These are phyloP conservation scores for Callyntrura guangdongensis DNA, from an alignment of 2,888 invertebrate genomes.

Conservation along the genomic window DNA sequence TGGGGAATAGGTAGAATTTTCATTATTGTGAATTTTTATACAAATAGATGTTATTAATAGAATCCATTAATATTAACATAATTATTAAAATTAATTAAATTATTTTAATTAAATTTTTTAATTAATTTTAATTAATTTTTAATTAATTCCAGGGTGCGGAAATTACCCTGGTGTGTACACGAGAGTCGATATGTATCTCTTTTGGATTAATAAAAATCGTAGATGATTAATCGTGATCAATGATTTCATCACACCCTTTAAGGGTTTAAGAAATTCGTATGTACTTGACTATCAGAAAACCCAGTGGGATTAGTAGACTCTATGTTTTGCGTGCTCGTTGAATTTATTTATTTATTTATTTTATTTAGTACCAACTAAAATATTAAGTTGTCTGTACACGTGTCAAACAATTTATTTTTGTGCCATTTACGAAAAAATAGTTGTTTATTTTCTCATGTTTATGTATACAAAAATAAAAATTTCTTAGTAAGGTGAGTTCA, in stretches of 20 bases:
- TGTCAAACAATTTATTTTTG: background rate
- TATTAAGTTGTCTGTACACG: background rate
- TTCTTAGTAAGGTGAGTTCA: no score
- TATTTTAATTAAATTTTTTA: no score
- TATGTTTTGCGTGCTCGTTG: background rate
- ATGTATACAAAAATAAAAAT: no score
- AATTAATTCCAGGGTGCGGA: conserved; percentile 87
- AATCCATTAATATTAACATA: no score
- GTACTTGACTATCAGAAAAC: no score
- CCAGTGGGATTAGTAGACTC: background rate
- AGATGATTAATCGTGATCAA: conserved; percentile 46
- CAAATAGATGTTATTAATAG: no score
- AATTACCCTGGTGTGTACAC: conserved; percentile 97
- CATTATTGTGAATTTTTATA: no score
- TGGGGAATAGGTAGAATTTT: conserved; percentile 73
- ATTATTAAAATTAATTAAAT: no score
- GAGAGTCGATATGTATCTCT: conserved; percentile 92
- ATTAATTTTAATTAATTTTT: background rate
- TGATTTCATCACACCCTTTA: no score
- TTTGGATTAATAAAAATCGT: conserved; percentile 93
- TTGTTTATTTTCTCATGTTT: no score
- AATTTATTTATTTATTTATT: background rate
- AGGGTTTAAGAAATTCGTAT: no score
- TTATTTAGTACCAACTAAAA: background rate
- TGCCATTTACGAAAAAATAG: no score